Percentiles rank a stretch among this genome's conserved stretches.
Conservation (phyloP, 1,140 invertebrate genomes). For the Brachionus asplanchnoidis region DNA sequence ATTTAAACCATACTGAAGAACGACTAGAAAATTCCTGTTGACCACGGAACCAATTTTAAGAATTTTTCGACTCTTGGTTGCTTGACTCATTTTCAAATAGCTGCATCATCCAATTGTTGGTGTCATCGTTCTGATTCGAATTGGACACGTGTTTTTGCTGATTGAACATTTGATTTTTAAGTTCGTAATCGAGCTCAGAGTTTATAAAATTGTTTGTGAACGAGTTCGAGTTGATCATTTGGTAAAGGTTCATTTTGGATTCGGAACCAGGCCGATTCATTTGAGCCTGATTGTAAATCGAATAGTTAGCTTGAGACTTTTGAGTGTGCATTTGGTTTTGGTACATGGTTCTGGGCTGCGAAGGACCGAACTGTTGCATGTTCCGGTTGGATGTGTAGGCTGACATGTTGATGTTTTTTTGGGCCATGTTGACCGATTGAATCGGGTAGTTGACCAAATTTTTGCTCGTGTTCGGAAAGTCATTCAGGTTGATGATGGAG, state of each 20-base stretch:
- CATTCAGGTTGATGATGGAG: neutral
- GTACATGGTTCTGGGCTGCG: neutral
- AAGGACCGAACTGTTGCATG: neutral
- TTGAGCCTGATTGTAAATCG: neutral
- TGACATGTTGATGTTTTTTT: neutral
- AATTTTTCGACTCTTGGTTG: slow-evolving; percentile 13
- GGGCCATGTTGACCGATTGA: neutral
- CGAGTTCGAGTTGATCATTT: neutral
- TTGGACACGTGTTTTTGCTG: neutral
- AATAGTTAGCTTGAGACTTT: neutral
- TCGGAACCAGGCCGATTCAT: neutral
- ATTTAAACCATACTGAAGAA: neutral
- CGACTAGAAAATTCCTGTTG: neutral
- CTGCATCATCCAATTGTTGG: slow-evolving; percentile 1
- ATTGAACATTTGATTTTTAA: neutral
- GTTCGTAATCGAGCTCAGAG: neutral
- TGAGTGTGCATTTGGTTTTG: slow-evolving; percentile 6
- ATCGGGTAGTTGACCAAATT: neutral
- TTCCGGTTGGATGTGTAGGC: neutral
- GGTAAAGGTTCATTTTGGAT: neutral
- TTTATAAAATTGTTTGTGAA: slow-evolving; percentile 8
- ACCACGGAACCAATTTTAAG: neutral
- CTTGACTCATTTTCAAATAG: slow-evolving; percentile 12
- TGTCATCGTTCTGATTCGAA: neutral
- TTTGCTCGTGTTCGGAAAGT: slow-evolving; percentile 1